Percentiles rank a stretch among this genome's conserved stretches.
These are phyloP conservation scores for Olivierus martensii DNA, from an alignment of 1,140 invertebrate species.

Conservation along the genomic window DNA sequence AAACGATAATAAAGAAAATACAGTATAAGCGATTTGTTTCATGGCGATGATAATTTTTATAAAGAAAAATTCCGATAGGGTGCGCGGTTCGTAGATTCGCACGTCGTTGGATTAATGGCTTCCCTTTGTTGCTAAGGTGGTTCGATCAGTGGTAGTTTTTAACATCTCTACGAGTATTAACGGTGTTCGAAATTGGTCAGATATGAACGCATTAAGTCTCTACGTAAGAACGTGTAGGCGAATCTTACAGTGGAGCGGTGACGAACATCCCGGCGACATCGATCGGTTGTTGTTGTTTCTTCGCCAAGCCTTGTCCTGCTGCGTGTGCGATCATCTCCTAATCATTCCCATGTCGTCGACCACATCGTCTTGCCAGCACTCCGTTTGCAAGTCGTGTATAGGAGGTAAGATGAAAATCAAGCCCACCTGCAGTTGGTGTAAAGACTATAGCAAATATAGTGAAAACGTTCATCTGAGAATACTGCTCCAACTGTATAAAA, in stretches of 20 bases:
- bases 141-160: too few relatives aligned
- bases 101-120: too few relatives aligned
- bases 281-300: slow-evolving; percentile 67
- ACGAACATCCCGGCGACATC: slow-evolving; percentile 55
- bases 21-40: too few relatives aligned
- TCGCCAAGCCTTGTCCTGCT: slow-evolving; percentile 70
- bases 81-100: too few relatives aligned
- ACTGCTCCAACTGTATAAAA: slow-evolving; percentile 72
- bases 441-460: slow-evolving; percentile 62
- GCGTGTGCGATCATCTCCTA: slow-evolving; percentile 68
- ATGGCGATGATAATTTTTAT: too few relatives aligned
- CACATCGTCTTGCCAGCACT: slow-evolving; percentile 68
- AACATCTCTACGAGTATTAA: too few relatives aligned
- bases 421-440: slow-evolving; percentile 69
- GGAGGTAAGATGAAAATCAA: slow-evolving; percentile 70
- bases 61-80: too few relatives aligned
- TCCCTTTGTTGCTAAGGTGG: too few relatives aligned
- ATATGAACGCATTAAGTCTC: slow-evolving; percentile 68
- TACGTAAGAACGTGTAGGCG: slow-evolving; percentile 69
- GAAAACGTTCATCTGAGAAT: slow-evolving; percentile 69
- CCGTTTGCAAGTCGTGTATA: slow-evolving; percentile 63
- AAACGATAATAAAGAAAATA: too few relatives aligned
- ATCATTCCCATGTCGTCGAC: slow-evolving; percentile 66
- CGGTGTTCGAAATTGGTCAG: neutral
- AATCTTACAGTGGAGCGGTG: slow-evolving; percentile 51